Evolutionary conservation across 2,888 invertebrate genomes (phyloP).

Genomic region (Ochropacha duplaris): DNA sequence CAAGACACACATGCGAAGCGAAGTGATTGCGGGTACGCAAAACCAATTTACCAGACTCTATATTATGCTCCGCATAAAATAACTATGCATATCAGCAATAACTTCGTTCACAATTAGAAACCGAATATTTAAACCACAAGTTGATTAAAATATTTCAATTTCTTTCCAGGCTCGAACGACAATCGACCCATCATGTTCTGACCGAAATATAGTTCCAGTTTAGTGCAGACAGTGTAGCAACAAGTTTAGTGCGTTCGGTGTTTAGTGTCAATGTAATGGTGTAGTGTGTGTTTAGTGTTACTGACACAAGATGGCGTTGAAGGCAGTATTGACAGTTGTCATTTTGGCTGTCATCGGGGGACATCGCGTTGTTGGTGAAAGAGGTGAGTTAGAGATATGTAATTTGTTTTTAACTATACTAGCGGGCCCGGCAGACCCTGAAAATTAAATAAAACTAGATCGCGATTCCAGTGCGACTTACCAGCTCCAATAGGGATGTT

Average conservation of each 20-base stretch:
- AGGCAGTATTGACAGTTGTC: conserved; percentile 39
- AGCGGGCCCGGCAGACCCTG: too few relatives aligned
- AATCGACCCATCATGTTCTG: not conserved
- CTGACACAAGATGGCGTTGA: conserved; percentile 47
- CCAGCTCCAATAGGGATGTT: too few relatives aligned
- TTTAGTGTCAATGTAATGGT: conserved; percentile 35
- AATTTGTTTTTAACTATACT: too few relatives aligned
- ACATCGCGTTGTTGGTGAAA: conserved; percentile 39
- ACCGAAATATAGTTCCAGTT: not conserved
- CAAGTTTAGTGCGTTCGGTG: conserved; percentile 5
- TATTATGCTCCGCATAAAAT: too few relatives aligned
- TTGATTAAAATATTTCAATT: not conserved
- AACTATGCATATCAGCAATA: too few relatives aligned
- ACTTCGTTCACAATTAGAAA: not conserved
- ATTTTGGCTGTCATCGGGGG: conserved; percentile 37
- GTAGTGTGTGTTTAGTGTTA: conserved; percentile 34
- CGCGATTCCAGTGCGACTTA: too few relatives aligned
- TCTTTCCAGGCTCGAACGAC: not conserved
- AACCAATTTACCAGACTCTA: too few relatives aligned
- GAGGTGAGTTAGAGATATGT: conserved; percentile 32
- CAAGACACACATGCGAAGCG: not conserved
- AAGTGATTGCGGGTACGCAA: not conserved
- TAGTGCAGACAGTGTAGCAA: not conserved
- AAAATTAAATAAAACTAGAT: too few relatives aligned
- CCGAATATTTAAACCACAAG: too few relatives aligned